Conservation (phyloP, 1,140 invertebrate species). For the Zaprionus ghesquierei region DNA sequence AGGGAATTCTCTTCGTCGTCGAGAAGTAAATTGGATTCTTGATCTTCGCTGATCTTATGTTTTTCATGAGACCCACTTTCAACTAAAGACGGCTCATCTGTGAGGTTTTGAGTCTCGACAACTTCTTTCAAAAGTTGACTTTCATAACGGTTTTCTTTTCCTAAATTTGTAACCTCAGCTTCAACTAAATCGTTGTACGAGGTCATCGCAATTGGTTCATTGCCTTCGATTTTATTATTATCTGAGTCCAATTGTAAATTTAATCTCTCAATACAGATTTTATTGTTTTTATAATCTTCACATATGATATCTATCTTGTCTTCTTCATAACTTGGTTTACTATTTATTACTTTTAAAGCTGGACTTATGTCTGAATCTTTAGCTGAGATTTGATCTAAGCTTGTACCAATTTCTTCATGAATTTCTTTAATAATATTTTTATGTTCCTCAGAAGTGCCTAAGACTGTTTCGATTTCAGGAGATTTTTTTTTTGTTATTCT, state of each 20-base stretch:
- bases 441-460: not conserved
- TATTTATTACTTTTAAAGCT: not conserved
- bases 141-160: not conserved
- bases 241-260: not conserved
- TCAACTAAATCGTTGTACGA: not conserved
- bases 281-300: not conserved
- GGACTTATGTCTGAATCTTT: not conserved
- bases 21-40: not conserved
- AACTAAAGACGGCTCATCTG: not conserved
- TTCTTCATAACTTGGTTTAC: not conserved
- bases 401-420: not conserved
- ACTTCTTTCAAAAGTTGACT: not conserved
- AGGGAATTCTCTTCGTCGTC: not conserved
- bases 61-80: not conserved
- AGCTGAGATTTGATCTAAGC: not conserved
- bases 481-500: not conserved
- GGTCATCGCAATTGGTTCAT: not conserved
- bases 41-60: not conserved
- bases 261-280: not conserved
- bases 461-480: not conserved
- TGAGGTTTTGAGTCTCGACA: not conserved
- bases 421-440: not conserved
- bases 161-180: not conserved
- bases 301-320: not conserved
- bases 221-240: not conserved